Evolutionary conservation across 2,888 invertebrate genomes (phyloP), one percentile per base, ranked within the genome.

Genomic region (Metacarcinus magister): DNA sequence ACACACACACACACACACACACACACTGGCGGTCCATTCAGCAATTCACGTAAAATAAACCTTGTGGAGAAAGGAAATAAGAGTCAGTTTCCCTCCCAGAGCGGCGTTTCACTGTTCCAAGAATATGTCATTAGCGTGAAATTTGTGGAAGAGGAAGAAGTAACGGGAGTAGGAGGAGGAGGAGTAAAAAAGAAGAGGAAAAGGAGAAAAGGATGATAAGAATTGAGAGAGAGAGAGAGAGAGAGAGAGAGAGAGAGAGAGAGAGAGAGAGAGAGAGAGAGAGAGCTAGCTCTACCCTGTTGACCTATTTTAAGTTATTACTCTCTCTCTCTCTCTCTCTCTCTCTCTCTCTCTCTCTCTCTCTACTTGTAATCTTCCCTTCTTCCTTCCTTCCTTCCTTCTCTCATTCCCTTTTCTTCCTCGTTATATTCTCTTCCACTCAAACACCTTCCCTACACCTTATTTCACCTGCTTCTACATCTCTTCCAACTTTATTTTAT

Each of bases 1-100:
- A 82, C 82, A 82, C 82, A 82, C 82, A 82, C 82, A 82, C 82
- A 82, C 82, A 82, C 82, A 82, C 82, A 32, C 82, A 28, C 5
- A 28, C 82, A 82, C 67, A 82, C 82, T 2, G 32, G 82, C 28
- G 0, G 0, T 10, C 8, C 32, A 82, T 19, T 67, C 67, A 82
- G 32, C 82, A 82, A 82, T 82, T 23, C 82, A 5, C 28, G 3
- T 7, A 82, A 82, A 82, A 82, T 82, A 8, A 32, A 82, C 82
- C 82, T 82, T 82, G 8, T 3, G 7, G 82, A 82, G 82, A 13
- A 8, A 10, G 32, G 82, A 32, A 82, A 82, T 82, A 82, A 32
- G 82, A 4, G 0, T 32, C 32, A 4, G 10, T 8, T 82, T 82
- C 82, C 10, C 28, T 82, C 28, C 0, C 32, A 1, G 23, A 67